Conservation (phyloP, 2,797 vertebrate species). For the Crenuchus spilurus region DNA sequence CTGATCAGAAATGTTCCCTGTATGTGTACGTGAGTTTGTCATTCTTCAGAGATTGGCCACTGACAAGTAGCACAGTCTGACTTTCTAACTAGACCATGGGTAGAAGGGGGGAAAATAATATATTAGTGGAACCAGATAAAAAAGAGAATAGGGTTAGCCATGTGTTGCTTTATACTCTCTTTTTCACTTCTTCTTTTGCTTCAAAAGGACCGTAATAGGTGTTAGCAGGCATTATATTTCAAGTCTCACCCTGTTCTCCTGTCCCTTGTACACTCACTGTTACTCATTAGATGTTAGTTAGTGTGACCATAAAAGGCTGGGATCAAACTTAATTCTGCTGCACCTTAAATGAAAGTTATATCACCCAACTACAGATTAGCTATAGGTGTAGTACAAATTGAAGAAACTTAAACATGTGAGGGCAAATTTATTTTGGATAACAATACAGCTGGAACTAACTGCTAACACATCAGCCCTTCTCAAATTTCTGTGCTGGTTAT, state of each 20-base stretch:
- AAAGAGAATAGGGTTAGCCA: neutral
- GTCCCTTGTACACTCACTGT: too few species aligned
- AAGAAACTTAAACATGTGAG: too few species aligned
- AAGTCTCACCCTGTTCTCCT: neutral
- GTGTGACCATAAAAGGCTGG: neutral
- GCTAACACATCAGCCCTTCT: too few species aligned
- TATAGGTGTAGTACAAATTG: too few species aligned
- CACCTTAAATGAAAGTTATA: neutral
- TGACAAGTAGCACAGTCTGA: slow-evolving; percentile 39
- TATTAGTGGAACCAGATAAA: slow-evolving; percentile 19
- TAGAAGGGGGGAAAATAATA: slow-evolving; percentile 19
- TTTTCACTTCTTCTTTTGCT: neutral
- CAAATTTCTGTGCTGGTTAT: neutral
- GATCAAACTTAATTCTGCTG: neutral
- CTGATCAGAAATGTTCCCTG: slow-evolving; percentile 18
- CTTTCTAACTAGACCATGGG: slow-evolving; percentile 38
- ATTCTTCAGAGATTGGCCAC: slow-evolving; percentile 25
- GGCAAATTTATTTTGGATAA: too few species aligned
- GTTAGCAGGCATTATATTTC: neutral
- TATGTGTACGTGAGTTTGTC: slow-evolving; percentile 7
- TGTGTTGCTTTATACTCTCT: neutral
- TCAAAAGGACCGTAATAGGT: neutral
- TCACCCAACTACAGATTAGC: neutral
- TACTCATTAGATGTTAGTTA: too few species aligned
- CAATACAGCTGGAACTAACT: too few species aligned